Evolutionary conservation across 2,888 invertebrate species (phyloP).

Genomic region (Stratiomys singularior): DNA sequence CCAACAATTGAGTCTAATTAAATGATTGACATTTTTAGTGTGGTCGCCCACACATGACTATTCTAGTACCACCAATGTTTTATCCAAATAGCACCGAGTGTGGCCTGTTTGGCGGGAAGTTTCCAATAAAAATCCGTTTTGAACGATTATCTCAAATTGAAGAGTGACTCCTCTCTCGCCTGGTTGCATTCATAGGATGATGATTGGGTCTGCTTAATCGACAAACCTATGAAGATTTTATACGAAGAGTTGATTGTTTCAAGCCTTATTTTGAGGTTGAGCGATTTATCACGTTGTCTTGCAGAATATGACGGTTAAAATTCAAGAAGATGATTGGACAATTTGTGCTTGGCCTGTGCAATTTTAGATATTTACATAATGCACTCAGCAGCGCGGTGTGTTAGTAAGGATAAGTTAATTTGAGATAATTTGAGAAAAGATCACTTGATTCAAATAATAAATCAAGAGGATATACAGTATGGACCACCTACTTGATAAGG

Average conservation of each 20-base stretch:
- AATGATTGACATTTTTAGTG: constrained; percentile 64
- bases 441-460: constrained; percentile 21
- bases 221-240: not conserved
- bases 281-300: not conserved
- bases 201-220: not conserved
- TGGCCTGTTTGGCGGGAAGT: constrained; percentile 19
- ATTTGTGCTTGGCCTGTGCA: not conserved
- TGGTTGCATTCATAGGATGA: not conserved
- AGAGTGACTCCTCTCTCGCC: too few species aligned
- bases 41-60: constrained; percentile 50
- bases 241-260: not conserved
- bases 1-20: constrained; percentile 63
- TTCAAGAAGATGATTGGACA: constrained; percentile 24
- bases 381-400: not conserved
- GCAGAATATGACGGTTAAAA: not conserved
- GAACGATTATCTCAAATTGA: too few species aligned
- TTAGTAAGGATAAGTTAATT: constrained; percentile 18
- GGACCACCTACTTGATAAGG: constrained; percentile 18
- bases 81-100: not conserved
- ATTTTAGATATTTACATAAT: not conserved
- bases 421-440: constrained; percentile 10
- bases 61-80: constrained; percentile 10
- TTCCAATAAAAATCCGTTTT: constrained; percentile 31
- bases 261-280: too few species aligned
- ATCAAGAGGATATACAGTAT: not conserved